A percentile compares a stretch with the other conserved stretches of the same genome.
Evolutionary conservation across 1,140 invertebrate species (phyloP).

Genomic region (Camponotus vicinus): DNA sequence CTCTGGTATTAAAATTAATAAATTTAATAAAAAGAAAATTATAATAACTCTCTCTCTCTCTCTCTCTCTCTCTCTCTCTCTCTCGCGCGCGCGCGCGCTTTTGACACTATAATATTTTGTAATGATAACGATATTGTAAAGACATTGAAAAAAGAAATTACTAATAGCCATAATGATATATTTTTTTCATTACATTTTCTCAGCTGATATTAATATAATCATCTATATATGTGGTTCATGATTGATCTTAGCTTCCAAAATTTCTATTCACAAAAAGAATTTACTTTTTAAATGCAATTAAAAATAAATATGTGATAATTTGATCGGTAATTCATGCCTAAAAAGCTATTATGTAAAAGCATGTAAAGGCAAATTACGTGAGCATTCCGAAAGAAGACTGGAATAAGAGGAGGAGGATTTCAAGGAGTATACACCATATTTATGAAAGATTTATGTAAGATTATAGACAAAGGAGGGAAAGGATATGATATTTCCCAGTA

Average conservation of each 20-base stretch:
- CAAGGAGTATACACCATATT: slow-evolving; percentile 36
- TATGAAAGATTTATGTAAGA: slow-evolving; percentile 47
- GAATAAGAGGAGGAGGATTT: not conserved
- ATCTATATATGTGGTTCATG: too few relatives aligned
- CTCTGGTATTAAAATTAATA: too few relatives aligned
- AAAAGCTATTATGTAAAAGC: slow-evolving; percentile 20
- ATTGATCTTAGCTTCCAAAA: not conserved
- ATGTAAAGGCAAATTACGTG: not conserved
- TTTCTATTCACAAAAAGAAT: not conserved
- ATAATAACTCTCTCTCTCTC: too few relatives aligned
- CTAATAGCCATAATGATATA: not conserved
- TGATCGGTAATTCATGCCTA: slow-evolving; percentile 23
- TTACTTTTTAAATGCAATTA: not conserved
- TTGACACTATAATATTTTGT: not conserved
- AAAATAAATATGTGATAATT: not conserved
- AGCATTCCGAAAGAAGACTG: not conserved
- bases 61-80: too few relatives aligned
- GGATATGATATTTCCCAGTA: slow-evolving; percentile 37
- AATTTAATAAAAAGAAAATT: too few relatives aligned
- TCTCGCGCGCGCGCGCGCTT: too few relatives aligned
- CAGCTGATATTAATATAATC: not conserved
- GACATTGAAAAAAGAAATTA: not conserved
- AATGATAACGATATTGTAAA: not conserved
- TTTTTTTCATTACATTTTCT: not conserved
- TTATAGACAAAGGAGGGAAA: not conserved